Conservation (phyloP, 2,797 vertebrate genomes). For the Vultur gryphus region DNA sequence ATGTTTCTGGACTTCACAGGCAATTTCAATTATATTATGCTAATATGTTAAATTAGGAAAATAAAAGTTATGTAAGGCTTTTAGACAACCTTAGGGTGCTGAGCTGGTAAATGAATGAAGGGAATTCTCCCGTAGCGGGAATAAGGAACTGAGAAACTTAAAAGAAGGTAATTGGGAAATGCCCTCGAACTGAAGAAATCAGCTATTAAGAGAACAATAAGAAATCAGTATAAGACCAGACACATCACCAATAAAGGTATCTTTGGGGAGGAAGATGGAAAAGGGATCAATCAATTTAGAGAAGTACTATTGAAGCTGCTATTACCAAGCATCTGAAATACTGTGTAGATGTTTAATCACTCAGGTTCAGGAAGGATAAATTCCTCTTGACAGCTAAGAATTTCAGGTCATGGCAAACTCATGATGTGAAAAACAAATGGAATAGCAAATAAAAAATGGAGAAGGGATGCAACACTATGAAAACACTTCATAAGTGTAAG, state of each 20-base stretch:
- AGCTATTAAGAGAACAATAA: not conserved
- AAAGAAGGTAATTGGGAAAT: not conserved
- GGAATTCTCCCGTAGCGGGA: not conserved
- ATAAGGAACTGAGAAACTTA: not conserved
- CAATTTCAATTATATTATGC: conserved; percentile 50
- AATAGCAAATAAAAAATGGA: not conserved
- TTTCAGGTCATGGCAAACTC: not conserved
- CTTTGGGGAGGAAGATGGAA: not conserved
- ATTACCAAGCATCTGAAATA: not conserved
- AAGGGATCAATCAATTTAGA: not conserved
- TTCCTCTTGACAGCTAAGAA: not conserved
- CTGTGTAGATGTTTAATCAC: not conserved
- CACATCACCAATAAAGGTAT: not conserved
- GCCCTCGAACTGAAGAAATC: not conserved
- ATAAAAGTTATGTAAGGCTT: not conserved
- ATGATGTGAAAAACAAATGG: not conserved
- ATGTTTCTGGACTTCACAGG: conserved; percentile 17
- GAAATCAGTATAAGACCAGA: not conserved
- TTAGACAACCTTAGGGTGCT: not conserved
- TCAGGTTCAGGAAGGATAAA: not conserved
- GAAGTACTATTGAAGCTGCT: not conserved
- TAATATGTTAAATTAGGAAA: conserved; percentile 36
- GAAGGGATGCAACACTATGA: not conserved
- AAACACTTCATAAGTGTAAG: not conserved
- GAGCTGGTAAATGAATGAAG: not conserved